Percentiles rank a stretch among this genome's conserved stretches.
Conservation (phyloP, 2,113 vertebrate species). For the Anarhynchus alexandrinus region DNA sequence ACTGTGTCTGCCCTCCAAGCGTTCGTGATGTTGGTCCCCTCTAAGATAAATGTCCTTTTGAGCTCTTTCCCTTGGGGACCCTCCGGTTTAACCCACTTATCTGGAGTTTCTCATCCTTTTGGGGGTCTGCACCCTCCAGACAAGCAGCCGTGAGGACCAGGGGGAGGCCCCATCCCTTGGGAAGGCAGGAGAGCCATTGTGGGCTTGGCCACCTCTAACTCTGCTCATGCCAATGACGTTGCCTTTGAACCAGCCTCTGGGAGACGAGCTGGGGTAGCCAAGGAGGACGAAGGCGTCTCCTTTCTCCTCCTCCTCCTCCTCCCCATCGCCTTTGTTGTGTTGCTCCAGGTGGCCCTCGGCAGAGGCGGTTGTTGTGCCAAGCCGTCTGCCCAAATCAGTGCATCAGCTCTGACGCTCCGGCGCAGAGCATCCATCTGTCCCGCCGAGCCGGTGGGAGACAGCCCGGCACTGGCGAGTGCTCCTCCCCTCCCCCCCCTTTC, state of each 20-base stretch:
- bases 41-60: background rate
- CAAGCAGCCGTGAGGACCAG: accelerated
- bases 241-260: background rate
- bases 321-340: background rate
- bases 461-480: accelerated
- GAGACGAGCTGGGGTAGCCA: background rate
- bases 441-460: background rate
- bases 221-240: accelerated
- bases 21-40: accelerated
- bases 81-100: background rate
- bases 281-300: background rate
- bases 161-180: background rate
- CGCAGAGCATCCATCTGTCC: background rate
- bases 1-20: accelerated
- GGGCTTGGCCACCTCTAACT: background rate
- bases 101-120: background rate
- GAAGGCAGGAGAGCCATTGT: background rate
- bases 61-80: too few relatives aligned
- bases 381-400: background rate
- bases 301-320: background rate
- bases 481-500: background rate
- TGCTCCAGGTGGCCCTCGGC: background rate
- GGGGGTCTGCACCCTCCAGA: background rate
- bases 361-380: background rate
- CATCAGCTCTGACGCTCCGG: background rate